Evolutionary conservation across 2,888 invertebrate genomes (phyloP).

Genomic region (Drosophila quasianomalipes): DNA sequence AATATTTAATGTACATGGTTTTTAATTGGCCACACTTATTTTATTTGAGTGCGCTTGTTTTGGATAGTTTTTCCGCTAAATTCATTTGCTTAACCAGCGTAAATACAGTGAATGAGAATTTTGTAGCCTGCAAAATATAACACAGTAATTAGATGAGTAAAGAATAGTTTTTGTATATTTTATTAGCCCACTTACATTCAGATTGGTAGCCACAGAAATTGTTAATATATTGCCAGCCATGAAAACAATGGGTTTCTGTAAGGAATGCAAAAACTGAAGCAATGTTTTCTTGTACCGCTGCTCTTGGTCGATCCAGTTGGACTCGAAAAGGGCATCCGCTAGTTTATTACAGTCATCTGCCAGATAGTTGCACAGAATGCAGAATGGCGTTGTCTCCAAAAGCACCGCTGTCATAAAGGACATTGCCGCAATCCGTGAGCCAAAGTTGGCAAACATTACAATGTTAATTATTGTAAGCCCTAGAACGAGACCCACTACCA

Average conservation of each 20-base stretch:
- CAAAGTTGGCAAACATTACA: conserved; percentile 59
- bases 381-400: conserved; percentile 73
- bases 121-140: conserved; percentile 61
- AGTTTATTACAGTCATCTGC: conserved; percentile 65
- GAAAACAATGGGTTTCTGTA: conserved; percentile 70
- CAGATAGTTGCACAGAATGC: conserved; percentile 71
- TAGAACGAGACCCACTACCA: conserved; percentile 67
- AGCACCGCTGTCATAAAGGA: conserved; percentile 48
- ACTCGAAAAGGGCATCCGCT: conserved; percentile 70
- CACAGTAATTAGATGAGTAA: background rate
- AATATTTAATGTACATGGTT: too few relatives aligned
- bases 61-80: conserved; percentile 55
- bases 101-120: conserved; percentile 77
- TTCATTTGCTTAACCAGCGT: conserved; percentile 76
- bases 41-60: background rate
- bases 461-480: conserved; percentile 73
- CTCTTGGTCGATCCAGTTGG: conserved; percentile 70
- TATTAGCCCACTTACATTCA: conserved; percentile 55
- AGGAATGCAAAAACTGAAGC: conserved; percentile 64
- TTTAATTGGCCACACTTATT: background rate
- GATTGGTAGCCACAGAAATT: conserved; percentile 74
- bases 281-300: conserved; percentile 61
- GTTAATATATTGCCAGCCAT: conserved; percentile 73
- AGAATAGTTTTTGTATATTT: background rate
- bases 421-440: conserved; percentile 60